phyloP scores from a whole-genome alignment of 2,113 vertebrate species.

The Gambusia affinis region DNA sequence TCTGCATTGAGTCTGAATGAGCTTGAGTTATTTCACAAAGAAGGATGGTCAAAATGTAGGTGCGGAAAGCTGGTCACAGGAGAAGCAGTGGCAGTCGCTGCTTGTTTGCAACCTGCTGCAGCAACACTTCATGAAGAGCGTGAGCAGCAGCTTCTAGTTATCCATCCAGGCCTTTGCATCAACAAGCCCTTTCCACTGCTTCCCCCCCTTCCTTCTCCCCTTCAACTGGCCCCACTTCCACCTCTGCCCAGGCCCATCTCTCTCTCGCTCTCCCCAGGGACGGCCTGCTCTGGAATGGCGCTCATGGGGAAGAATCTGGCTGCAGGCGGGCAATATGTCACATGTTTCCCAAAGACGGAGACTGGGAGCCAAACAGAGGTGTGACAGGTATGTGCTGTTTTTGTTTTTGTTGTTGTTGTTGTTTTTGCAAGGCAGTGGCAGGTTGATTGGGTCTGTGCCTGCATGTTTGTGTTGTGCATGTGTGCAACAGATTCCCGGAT shows the following conservation, averaged over 20 bases:
- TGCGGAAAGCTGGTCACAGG: background rate
- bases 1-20: background rate
- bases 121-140: constrained; percentile 4
- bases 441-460: constrained; percentile 34
- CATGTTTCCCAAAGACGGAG: constrained; percentile 55
- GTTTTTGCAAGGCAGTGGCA: constrained; percentile 38
- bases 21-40: background rate
- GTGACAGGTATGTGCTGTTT: constrained; percentile 54
- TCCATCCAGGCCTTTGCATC: constrained; percentile 36
- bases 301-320: constrained; percentile 83
- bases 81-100: background rate
- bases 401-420: background rate
- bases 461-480: background rate
- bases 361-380: constrained; percentile 26
- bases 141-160: constrained; percentile 3
- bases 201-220: background rate
- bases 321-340: constrained; percentile 79
- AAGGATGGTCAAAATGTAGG: background rate
- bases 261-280: constrained; percentile 63
- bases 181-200: constrained; percentile 30
- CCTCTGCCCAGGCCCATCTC: constrained; percentile 53
- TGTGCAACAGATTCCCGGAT: constrained; percentile 50
- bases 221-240: constrained; percentile 35
- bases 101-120: constrained; percentile 7
- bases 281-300: constrained; percentile 77